Conservation (phyloP, 2,113 vertebrate genomes). For the Clarias magur region DNA sequence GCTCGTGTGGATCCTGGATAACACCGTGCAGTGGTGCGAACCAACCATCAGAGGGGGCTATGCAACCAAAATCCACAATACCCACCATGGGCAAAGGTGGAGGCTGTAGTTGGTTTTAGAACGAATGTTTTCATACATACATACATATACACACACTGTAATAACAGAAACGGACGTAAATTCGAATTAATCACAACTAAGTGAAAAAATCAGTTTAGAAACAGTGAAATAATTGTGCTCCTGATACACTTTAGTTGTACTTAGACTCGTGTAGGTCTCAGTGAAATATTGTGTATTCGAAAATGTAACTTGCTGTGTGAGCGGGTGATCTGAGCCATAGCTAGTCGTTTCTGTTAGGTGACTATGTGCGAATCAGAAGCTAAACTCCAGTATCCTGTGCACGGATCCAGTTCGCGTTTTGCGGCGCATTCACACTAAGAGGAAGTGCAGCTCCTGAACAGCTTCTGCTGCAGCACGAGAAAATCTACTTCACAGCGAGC, state of each 20-base stretch:
- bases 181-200: neutral
- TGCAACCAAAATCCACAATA: neutral
- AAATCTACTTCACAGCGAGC: slow-evolving; percentile 35
- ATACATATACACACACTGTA: neutral
- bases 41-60: slow-evolving; percentile 31
- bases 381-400: neutral
- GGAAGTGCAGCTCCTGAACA: slow-evolving; percentile 48
- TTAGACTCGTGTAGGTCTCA: neutral
- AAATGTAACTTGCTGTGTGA: neutral
- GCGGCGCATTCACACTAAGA: slow-evolving; percentile 26
- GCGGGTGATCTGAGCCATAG: neutral
- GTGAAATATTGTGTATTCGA: neutral
- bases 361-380: neutral
- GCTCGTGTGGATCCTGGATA: neutral
- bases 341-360: neutral
- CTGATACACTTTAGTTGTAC: neutral
- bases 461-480: slow-evolving; percentile 21
- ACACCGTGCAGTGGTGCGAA: neutral
- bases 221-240: neutral
- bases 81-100: neutral
- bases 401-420: slow-evolving; percentile 21
- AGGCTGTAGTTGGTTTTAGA: neutral
- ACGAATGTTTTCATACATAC: neutral
- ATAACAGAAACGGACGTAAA: neutral
- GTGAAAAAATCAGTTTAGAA: neutral